phyloP scores from a whole-genome alignment of 92 coral and sea anemone species.

The Porites lobata region DNA sequence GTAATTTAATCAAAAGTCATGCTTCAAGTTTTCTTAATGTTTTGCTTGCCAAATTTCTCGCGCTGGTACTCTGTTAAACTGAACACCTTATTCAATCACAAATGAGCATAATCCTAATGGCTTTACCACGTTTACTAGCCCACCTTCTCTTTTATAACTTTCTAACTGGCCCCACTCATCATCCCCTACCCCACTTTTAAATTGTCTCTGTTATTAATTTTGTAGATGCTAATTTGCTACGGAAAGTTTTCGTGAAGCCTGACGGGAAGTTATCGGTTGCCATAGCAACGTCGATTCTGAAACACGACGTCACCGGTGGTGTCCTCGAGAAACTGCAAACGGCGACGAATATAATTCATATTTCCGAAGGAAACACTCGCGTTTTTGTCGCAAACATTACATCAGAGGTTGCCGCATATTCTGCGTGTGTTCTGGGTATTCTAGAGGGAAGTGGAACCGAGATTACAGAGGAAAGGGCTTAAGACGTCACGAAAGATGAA shows the following conservation, averaged over 20 bases:
- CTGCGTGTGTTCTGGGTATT: slow-evolving; percentile 71
- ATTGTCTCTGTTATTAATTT: neutral
- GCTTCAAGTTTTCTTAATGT: too few species aligned
- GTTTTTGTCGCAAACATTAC: slow-evolving; percentile 73
- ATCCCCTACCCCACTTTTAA: too few species aligned
- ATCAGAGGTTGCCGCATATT: slow-evolving; percentile 58
- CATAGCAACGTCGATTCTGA: slow-evolving; percentile 77
- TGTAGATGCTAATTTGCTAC: slow-evolving; percentile 72
- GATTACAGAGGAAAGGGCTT: slow-evolving; percentile 28
- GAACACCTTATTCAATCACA: too few species aligned
- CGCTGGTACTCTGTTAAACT: too few species aligned
- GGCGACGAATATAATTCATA: slow-evolving; percentile 71
- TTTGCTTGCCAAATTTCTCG: too few species aligned
- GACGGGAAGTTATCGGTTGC: slow-evolving; percentile 67
- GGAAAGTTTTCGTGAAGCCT: slow-evolving; percentile 58
- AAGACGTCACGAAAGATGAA: neutral
- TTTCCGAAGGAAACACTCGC: slow-evolving; percentile 62
- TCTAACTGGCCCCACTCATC: too few species aligned
- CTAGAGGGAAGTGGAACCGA: slow-evolving; percentile 61
- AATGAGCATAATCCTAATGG: too few species aligned
- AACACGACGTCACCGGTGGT: slow-evolving; percentile 91
- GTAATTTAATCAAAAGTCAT: too few species aligned
- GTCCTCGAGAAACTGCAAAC: slow-evolving; percentile 81
- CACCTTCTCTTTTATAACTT: too few species aligned
- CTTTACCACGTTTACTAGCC: neutral